Conservation (phyloP, 2,797 vertebrate genomes). For the Rhabdophis nuchalis region DNA sequence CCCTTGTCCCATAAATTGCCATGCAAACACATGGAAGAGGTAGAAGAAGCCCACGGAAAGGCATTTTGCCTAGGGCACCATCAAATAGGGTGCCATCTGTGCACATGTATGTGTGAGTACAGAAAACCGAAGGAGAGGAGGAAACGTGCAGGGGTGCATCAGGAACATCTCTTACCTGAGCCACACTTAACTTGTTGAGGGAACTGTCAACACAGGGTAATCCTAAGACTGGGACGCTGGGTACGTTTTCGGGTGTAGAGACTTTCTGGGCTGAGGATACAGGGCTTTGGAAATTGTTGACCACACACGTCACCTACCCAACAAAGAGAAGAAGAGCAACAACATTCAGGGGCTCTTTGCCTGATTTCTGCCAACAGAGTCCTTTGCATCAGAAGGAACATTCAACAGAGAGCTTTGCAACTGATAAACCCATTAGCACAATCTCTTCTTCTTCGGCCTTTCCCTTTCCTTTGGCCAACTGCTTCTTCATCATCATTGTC, state of each 20-base stretch:
- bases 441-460: neutral
- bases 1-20: neutral
- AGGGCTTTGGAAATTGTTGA: conserved; percentile 85
- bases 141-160: neutral
- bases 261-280: conserved; percentile 56
- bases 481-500: neutral
- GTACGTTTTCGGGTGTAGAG: conserved; percentile 67
- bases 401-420: neutral
- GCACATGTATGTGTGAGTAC: neutral
- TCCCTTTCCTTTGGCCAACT: neutral
- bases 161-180: conserved; percentile 83
- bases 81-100: neutral
- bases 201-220: conserved; percentile 82
- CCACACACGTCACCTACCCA: conserved; percentile 84
- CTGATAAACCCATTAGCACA: neutral
- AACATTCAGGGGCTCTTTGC: neutral
- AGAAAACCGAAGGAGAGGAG: neutral
- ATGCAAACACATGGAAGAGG: neutral
- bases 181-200: conserved; percentile 91
- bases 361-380: no score
- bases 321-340: neutral
- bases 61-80: neutral
- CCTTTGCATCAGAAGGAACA: neutral
- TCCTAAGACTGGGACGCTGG: conserved; percentile 73
- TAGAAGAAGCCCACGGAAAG: no score